Evolutionary conservation across 2,888 invertebrate species (phyloP).

Genomic region (Dryobotodes eremita): DNA sequence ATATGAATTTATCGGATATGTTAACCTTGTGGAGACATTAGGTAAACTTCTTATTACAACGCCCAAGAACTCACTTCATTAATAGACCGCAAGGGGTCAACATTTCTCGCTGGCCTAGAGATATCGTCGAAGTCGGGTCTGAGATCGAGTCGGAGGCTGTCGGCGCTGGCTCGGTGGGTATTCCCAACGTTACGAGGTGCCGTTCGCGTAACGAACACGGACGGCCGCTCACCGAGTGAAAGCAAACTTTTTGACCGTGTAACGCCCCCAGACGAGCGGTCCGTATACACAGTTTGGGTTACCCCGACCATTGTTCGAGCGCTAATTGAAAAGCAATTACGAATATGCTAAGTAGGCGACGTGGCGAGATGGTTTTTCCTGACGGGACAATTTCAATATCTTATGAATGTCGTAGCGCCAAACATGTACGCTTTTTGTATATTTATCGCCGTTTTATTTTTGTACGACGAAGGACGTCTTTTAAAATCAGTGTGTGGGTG

Average conservation of each 20-base stretch:
- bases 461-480: constrained; percentile 21
- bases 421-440: constrained; percentile 49
- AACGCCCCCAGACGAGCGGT: constrained; percentile 56
- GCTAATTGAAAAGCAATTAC: constrained; percentile 69
- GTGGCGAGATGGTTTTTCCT: constrained; percentile 69
- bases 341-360: constrained; percentile 67
- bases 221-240: constrained; percentile 78
- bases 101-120: constrained; percentile 36
- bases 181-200: constrained; percentile 77
- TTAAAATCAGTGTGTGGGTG: constrained; percentile 15
- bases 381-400: constrained; percentile 56
- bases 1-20: constrained; percentile 80
- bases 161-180: constrained; percentile 75
- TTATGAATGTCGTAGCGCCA: constrained; percentile 52
- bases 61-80: constrained; percentile 45
- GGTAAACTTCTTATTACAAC: constrained; percentile 65
- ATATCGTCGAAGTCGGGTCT: constrained; percentile 45
- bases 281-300: constrained; percentile 71
- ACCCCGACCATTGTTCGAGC: constrained; percentile 72
- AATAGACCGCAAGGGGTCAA: constrained; percentile 47
- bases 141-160: constrained; percentile 65
- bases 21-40: constrained; percentile 71
- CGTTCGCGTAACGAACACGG: constrained; percentile 73
- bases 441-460: constrained; percentile 50
- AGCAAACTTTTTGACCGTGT: constrained; percentile 73